Base-by-base conservation (phyloP, 1,140 invertebrate species). In the Dreissena polymorpha region DNA sequence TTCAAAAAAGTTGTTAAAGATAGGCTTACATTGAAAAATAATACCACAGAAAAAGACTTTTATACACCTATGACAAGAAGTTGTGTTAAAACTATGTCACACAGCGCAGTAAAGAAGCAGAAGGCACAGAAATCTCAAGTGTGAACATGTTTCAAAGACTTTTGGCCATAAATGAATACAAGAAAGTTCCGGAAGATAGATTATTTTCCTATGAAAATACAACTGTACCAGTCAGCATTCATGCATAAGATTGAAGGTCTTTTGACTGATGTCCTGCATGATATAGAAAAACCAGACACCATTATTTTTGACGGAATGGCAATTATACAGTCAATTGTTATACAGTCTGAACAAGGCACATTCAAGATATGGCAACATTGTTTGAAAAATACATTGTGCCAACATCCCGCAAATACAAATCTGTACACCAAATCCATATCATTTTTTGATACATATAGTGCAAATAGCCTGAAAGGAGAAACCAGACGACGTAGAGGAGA, bases 201-300 rank as follows among this genome's bases (percentile, higher is more conserved):
- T 18, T 60, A 60, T 60, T 60, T 60, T 60, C 57, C 57, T 60
- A n/a, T 60, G 57, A 60, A 60, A 60, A 60, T 60, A 60, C 57
- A 18, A 60, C 57, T n/a, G 57, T 60, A 60, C 57, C 57, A 60
- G 16, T 60, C 16, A 60, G 57, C 16, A 18, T 60, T 60, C 16
- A n/a, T 60, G 57, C 16, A 18, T 23, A 60, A 3, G 57, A n/a
- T 60, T 18, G 57, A 60, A 23, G 57, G 21, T n/a, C 57, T 60
- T 18, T 60, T 60, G 57, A 18, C 57, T n/a, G 21, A 60, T 23
- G 21, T 23, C 16, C 57, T 18, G 21, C 16, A 60, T n/a, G 21
- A n/a, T 18, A 60, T 23, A 60, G 57, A 60, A 18, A 60, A 60
- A n/a, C 57, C 57, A 60, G 57, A 60, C 16, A 23, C 21, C 16